Percentiles rank a stretch among this genome's conserved stretches.
phyloP scores from a whole-genome alignment of 2,797 vertebrate genomes.

The Balearica regulorum region DNA sequence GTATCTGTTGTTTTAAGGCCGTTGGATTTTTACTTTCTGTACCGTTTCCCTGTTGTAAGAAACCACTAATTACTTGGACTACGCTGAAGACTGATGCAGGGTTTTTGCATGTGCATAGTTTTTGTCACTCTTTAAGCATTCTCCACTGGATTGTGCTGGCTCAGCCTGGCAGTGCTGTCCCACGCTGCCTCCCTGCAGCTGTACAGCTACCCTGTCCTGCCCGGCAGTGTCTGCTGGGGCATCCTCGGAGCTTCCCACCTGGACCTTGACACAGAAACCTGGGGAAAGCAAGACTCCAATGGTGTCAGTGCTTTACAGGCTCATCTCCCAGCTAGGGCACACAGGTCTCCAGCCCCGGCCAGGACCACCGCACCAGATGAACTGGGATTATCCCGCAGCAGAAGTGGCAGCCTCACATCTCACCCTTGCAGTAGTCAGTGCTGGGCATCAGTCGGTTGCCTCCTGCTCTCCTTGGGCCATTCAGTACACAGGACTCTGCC shows the following conservation, averaged over 20 bases:
- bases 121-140: background rate
- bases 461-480: background rate
- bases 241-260: background rate
- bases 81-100: background rate
- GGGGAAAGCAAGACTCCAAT: background rate
- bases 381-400: background rate
- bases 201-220: background rate
- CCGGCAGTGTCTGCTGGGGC: background rate
- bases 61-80: slow-evolving; percentile 33
- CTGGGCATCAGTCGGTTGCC: background rate
- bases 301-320: background rate
- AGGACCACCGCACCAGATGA: background rate
- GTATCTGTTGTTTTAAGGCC: slow-evolving; percentile 66
- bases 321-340: background rate
- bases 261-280: background rate
- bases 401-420: background rate
- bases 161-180: fast-evolving
- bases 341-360: background rate
- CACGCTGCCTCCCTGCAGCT: background rate
- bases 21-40: slow-evolving; percentile 20
- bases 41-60: background rate
- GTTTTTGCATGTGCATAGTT: background rate
- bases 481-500: background rate
- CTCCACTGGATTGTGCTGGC: background rate
- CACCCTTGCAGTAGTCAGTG: fast-evolving